A percentile compares a stretch with the other conserved stretches of the same genome.
Conservation (phyloP, 2,888 invertebrate species). For the Lasioglossum marginatum region DNA sequence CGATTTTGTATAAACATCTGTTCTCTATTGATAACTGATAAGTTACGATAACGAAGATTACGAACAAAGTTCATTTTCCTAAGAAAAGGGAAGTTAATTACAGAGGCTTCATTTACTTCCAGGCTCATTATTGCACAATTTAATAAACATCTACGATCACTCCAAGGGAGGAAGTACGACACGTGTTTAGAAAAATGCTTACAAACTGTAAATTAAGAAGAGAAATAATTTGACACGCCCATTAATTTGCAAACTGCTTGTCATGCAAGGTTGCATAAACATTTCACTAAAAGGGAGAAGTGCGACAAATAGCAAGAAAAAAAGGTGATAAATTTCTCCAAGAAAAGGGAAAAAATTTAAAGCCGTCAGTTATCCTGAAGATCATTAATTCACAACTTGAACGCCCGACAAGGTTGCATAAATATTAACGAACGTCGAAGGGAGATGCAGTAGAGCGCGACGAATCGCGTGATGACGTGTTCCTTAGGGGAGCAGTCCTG, state of each 20-base stretch:
- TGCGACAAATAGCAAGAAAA: not conserved
- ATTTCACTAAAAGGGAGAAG: not conserved
- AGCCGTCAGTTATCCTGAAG: not conserved
- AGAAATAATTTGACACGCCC: too few species aligned
- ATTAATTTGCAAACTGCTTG: not conserved
- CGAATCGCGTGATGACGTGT: constrained; percentile 27
- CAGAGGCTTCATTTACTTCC: not conserved
- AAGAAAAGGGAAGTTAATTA: not conserved
- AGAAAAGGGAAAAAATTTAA: not conserved
- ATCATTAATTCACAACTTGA: not conserved
- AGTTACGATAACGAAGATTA: not conserved
- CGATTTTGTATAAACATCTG: not conserved
- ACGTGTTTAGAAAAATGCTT: not conserved
- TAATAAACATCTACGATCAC: not conserved
- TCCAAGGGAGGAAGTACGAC: too few species aligned
- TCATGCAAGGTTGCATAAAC: not conserved
- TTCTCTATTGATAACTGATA: not conserved
- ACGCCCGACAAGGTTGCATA: not conserved
- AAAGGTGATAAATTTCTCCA: not conserved
- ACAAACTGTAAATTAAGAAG: not conserved
- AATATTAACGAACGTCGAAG: constrained; percentile 14
- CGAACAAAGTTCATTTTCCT: not conserved
- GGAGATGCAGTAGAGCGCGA: not conserved
- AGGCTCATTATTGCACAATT: too few species aligned
- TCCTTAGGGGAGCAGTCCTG: constrained; percentile 3